A percentile compares a stretch with the other conserved stretches of the same genome.
Evolutionary conservation across 2,797 vertebrate species (phyloP).

Genomic region (Sebastes vulpes): DNA sequence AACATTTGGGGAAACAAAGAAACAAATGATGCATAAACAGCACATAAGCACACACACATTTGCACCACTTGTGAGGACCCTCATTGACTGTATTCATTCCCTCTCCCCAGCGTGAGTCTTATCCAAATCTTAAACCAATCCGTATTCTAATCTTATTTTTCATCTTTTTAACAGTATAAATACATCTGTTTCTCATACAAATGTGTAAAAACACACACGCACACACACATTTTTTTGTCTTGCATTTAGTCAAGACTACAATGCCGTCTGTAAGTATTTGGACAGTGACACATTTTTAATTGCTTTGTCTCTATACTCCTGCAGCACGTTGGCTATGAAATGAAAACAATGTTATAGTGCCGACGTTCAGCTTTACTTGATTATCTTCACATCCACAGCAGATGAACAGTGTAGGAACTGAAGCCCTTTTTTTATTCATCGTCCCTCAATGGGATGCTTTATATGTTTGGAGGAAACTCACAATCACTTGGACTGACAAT

Average conservation of each 20-base stretch:
- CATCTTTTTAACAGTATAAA: not conserved
- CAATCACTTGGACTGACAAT: not conserved
- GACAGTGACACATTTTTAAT: not conserved
- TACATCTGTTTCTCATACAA: not conserved
- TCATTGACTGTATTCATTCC: not conserved
- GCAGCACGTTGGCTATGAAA: not conserved
- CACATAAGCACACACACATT: not conserved
- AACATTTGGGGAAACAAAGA: constrained; percentile 13
- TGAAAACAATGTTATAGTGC: not conserved
- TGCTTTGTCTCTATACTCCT: not conserved
- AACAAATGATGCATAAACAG: constrained; percentile 1
- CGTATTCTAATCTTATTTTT: not conserved
- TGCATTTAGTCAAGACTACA: not conserved
- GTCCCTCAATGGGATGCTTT: not conserved
- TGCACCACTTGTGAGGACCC: not conserved
- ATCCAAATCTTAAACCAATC: not conserved
- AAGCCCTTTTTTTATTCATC: not conserved
- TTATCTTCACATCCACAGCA: not conserved
- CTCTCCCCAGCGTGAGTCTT: not conserved
- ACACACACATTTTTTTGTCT: not conserved
- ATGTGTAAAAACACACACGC: not conserved
- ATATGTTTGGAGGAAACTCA: not conserved
- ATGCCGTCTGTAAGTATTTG: not conserved
- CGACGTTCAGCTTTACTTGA: not conserved
- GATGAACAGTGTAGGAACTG: not conserved